Base-by-base conservation (phyloP, 2,797 vertebrate species). In the Typhlichthys subterraneus region DNA sequence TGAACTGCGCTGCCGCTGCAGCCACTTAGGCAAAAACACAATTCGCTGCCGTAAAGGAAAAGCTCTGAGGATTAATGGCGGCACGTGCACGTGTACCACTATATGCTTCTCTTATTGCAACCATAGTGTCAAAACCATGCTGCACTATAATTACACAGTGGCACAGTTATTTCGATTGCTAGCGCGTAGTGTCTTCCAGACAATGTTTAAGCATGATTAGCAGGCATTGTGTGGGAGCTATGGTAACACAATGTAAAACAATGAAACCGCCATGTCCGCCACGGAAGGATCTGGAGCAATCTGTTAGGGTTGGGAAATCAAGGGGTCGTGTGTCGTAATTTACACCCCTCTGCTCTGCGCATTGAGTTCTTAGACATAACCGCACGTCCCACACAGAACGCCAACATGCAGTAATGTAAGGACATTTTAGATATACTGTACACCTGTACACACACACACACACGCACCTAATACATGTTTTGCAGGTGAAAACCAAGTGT, bases 61-160 rank as follows among this genome's bases (percentile, higher is more conserved):
- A 50, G n/a, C n/a, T 5, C 14, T 1, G 15, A 49, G 3, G 31
- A 50, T 50, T 49, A 12, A 50, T 50, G 46, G 46, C 29, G 31
- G 46, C 38, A n/a, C 12, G 38, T 52, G 69, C 29, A 45, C 54
- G 17, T 54, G 56, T 55, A 55, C n/a, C 5, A 45, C 15, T 19
- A 46, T 45, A 10, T 9, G 52, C 59, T 65, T 29, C 23, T 67
- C 62, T 79, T 73, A 80, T 65, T 17, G 50, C 49, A 29, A 67
- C 53, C 69, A 67, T 58, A 47, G 42, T 9, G 23, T 59, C 65
- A 61, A 47, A 68, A 67, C 52, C 52, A 42, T 8, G 38, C 53
- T 59, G 29, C 60, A 29, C 3, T 10, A 61, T 46, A 66, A 79
- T 85, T 72, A 69, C 46, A 15, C 42, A 11, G 38, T 9, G 76